phyloP scores from a whole-genome alignment of 2,888 invertebrate species.

The Heteromurus nitidus region DNA sequence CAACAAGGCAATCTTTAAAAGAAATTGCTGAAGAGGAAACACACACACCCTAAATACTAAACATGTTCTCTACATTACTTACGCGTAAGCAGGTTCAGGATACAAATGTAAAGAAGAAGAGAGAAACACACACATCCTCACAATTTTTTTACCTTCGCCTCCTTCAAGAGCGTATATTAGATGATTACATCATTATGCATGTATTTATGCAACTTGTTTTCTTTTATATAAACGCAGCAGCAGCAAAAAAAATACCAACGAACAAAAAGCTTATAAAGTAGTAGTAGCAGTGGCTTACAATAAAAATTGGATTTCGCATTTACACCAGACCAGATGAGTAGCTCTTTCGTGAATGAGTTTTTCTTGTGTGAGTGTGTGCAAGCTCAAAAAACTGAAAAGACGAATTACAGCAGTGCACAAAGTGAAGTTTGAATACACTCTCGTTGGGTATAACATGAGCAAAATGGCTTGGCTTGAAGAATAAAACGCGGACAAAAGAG shows the following conservation, averaged over 20 bases:
- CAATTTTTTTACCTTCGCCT: neutral
- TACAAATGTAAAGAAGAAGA: too few species aligned
- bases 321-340: neutral
- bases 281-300: neutral
- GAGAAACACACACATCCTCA: neutral
- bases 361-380: constrained; percentile 19
- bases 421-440: constrained; percentile 6
- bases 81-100: too few species aligned
- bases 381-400: constrained; percentile 37
- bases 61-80: neutral
- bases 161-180: constrained; percentile 30
- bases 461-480: too few species aligned
- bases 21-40: too few species aligned
- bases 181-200: constrained; percentile 56
- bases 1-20: constrained; percentile 13
- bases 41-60: too few species aligned
- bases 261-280: neutral
- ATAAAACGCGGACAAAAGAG: neutral
- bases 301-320: constrained; percentile 29
- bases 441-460: too few species aligned
- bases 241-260: too few species aligned
- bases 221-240: too few species aligned
- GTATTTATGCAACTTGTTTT: constrained; percentile 59
- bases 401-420: constrained; percentile 23
- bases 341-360: neutral